phyloP scores from a whole-genome alignment of 2,888 invertebrate species.

The Drosophila quasianomalipes region DNA sequence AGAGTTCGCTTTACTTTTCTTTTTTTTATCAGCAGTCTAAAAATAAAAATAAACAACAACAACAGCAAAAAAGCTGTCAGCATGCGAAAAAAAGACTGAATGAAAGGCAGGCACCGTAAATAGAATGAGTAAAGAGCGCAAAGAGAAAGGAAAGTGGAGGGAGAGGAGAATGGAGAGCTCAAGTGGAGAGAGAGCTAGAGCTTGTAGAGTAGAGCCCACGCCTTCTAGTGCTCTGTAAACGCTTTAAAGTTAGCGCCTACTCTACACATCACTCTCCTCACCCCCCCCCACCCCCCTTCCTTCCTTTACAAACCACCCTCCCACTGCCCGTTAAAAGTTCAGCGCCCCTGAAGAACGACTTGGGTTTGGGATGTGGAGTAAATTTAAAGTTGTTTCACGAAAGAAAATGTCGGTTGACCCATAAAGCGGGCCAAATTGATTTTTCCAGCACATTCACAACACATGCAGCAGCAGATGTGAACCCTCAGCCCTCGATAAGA shows the following conservation, averaged over 20 bases:
- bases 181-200: slow-evolving; percentile 6
- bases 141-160: slow-evolving; percentile 18
- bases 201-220: slow-evolving; percentile 32
- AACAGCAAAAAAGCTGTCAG: slow-evolving; percentile 32
- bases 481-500: slow-evolving; percentile 14
- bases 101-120: slow-evolving; percentile 45
- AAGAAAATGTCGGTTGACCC: slow-evolving; percentile 51
- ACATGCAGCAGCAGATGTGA: slow-evolving; percentile 8
- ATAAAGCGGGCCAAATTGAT: slow-evolving; percentile 52
- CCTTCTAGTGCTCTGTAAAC: slow-evolving; percentile 51
- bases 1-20: slow-evolving; percentile 34
- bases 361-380: slow-evolving; percentile 8
- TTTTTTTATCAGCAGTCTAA: slow-evolving; percentile 47
- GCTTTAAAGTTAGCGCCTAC: slow-evolving; percentile 26
- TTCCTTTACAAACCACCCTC: rapidly evolving
- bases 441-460: slow-evolving; percentile 37
- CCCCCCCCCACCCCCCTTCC: rapidly evolving
- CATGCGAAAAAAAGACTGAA: slow-evolving; percentile 41
- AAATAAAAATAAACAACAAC: slow-evolving; percentile 30
- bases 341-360: slow-evolving; percentile 24
- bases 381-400: slow-evolving; percentile 34
- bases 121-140: slow-evolving; percentile 16
- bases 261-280: background rate
- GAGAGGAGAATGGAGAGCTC: background rate
- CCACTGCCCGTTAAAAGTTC: slow-evolving; percentile 21